These are phyloP conservation scores for Himalopsyche tibetana DNA, from an alignment of 2,888 invertebrate genomes.

Conservation along the genomic window DNA sequence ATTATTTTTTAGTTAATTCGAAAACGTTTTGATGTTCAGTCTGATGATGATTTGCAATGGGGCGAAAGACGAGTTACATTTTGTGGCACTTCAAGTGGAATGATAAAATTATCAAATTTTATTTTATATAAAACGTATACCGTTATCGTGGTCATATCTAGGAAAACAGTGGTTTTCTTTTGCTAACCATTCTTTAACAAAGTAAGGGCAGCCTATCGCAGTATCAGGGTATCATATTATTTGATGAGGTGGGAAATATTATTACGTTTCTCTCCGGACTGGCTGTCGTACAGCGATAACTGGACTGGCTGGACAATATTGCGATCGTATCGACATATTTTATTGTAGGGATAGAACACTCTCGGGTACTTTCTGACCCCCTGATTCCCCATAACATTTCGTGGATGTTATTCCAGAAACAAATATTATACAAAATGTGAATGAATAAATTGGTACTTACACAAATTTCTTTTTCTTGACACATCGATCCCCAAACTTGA, in stretches of 20 bases:
- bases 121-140: too few relatives aligned
- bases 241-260: slow-evolving; percentile 26
- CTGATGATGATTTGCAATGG: too few relatives aligned
- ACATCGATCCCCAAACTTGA: slow-evolving; percentile 84
- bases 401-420: neutral
- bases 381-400: neutral
- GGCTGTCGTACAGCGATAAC: slow-evolving; percentile 11
- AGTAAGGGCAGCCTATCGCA: neutral
- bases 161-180: neutral
- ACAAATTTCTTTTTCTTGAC: slow-evolving; percentile 83
- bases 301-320: slow-evolving; percentile 5
- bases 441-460: slow-evolving; percentile 76
- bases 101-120: too few relatives aligned
- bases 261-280: neutral
- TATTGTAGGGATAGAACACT: neutral
- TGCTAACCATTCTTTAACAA: neutral
- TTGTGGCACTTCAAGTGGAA: too few relatives aligned
- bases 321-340: neutral
- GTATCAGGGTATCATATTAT: slow-evolving; percentile 7
- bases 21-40: too few relatives aligned
- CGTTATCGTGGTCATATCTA: too few relatives aligned
- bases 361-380: neutral
- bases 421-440: neutral
- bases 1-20: too few relatives aligned
- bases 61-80: too few relatives aligned